These are phyloP conservation scores for Rotaria magnacalcarata DNA, from an alignment of 2,888 invertebrate genomes.

Conservation along the genomic window DNA sequence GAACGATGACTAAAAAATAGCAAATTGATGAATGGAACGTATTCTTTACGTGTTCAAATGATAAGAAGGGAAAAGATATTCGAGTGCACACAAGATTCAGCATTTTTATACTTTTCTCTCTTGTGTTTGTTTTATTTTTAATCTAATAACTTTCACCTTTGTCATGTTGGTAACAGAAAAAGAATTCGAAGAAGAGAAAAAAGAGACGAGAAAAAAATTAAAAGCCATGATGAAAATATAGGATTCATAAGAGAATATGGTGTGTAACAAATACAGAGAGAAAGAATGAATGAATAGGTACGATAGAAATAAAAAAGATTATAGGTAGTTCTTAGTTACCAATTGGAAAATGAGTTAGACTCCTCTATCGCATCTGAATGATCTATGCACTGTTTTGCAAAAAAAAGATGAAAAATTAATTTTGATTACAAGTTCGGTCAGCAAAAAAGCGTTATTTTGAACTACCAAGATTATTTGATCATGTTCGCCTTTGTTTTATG, in stretches of 20 bases:
- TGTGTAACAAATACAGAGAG: background rate
- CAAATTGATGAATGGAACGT: background rate
- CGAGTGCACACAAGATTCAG: background rate
- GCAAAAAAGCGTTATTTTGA: too few relatives aligned
- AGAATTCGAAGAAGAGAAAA: background rate
- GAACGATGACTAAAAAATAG: background rate
- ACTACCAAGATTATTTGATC: too few relatives aligned
- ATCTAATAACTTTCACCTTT: background rate
- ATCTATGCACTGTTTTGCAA: background rate
- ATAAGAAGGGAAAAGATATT: background rate
- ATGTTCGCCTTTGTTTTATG: too few relatives aligned
- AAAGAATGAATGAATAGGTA: too few relatives aligned
- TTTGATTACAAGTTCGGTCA: too few relatives aligned
- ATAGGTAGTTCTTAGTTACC: background rate
- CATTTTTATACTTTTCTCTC: background rate
- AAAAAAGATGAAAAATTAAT: background rate
- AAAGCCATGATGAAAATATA: background rate
- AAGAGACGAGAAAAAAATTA: background rate
- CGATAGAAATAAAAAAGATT: too few relatives aligned
- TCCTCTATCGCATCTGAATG: background rate
- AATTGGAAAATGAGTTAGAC: background rate
- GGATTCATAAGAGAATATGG: background rate
- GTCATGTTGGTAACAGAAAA: background rate
- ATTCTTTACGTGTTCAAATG: background rate
- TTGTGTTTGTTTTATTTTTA: background rate